These are phyloP conservation scores for Pelagia noctiluca DNA, from an alignment of 30 jellyfish, hydroid and myxozoan genomes.

Conservation along the genomic window DNA sequence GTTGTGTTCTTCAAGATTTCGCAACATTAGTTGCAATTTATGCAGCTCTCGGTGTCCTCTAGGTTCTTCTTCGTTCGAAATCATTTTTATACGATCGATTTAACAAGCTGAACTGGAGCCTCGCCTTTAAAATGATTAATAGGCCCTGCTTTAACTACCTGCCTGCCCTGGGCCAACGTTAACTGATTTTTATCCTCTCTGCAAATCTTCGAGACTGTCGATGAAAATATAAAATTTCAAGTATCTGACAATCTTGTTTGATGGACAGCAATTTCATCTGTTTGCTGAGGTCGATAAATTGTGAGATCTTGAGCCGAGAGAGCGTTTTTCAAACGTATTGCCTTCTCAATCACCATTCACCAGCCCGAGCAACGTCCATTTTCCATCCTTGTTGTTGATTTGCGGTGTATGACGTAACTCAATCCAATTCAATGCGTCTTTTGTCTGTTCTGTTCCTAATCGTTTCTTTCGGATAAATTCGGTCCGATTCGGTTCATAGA, in stretches of 20 bases:
- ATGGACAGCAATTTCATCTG: neutral
- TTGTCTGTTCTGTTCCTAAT: too few species aligned
- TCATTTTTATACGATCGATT: slow-evolving; percentile 41
- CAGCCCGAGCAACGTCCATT: too few species aligned
- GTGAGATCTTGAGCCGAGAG: too few species aligned
- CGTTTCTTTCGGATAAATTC: too few species aligned
- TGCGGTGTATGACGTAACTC: too few species aligned
- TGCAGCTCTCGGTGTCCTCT: slow-evolving; percentile 40
- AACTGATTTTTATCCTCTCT: neutral
- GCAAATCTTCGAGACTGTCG: neutral
- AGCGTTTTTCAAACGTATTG: too few species aligned
- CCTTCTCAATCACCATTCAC: too few species aligned
- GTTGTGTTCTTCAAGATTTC: slow-evolving; percentile 67
- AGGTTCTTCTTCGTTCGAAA: slow-evolving; percentile 42
- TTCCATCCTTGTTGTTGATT: too few species aligned
- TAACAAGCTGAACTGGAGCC: neutral
- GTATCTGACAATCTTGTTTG: neutral
- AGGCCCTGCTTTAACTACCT: neutral
- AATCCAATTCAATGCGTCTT: too few species aligned
- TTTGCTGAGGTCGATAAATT: too few species aligned
- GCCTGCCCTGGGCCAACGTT: neutral
- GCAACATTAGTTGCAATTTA: slow-evolving; percentile 66
- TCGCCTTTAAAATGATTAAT: neutral
- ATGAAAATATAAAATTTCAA: neutral
- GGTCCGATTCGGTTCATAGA: too few species aligned